Base-by-base conservation (phyloP, 2,113 vertebrate genomes). In the Gallinago jamesoni region DNA sequence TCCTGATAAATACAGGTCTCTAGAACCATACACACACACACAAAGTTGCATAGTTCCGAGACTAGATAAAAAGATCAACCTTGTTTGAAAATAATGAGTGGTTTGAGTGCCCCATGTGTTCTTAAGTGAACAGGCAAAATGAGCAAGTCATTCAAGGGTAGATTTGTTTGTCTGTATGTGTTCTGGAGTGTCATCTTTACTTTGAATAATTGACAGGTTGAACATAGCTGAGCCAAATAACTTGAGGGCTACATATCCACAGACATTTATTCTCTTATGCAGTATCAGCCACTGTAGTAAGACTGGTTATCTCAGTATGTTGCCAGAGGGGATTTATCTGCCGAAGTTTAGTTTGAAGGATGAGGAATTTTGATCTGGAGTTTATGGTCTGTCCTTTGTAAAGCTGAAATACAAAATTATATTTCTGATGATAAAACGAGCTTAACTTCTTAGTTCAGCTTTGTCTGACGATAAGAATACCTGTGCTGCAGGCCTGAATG, bases 61-160 rank as follows among this genome's bases (percentile, higher is more conserved):
- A 50, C 23, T 31, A 4, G 12, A 74, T 63, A 15, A 31, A 59
- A 55, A 60, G 25, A 70, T 75, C n/a, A n/a, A 21, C 4, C 1
- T 50, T 73, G 13, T 59, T 43, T 83, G 73, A 41, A 93, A 93
- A 55, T 8, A 21, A 15, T 48, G 57, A 37, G 56, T 84, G 33
- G 11, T 9, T 23, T 45, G 39, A 57, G 28, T 22, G 56, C 22
- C 18, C 30, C 7, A 2, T 47, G 15, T 0, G 0, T 83, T 70
- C 41, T 76, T 73, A 92, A 93, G 79, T 37, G 31, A 31, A 56
- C 20, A 73, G 67, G 56, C 50, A 74, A 90, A 75, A 72, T 67
- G 24, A 33, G 22, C 48, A 80, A 75, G 43, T 69, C 27, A 11
- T 84, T 88, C 53, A 63, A 35, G 30, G 35, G 14, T 18, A 75